Percentiles rank a stretch among this genome's conserved stretches.
Evolutionary conservation across 2,797 vertebrate species (phyloP).

Genomic region (Falco concolor): DNA sequence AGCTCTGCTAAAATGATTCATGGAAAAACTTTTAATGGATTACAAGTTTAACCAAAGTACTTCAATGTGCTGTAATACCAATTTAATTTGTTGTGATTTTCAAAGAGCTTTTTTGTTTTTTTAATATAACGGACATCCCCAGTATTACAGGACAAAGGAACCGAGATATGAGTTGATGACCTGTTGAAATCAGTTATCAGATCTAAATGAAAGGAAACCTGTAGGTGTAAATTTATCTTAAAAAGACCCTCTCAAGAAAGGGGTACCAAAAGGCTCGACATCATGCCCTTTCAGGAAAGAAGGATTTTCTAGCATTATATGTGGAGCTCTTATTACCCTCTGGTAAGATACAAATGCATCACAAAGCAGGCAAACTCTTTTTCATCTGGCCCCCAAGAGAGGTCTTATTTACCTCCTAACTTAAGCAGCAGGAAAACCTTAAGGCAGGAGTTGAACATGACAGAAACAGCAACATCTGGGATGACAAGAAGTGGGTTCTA

Average conservation of each 20-base stretch:
- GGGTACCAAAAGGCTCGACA: fast-evolving
- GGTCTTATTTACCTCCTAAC: neutral
- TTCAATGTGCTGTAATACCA: neutral
- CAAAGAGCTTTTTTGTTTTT: neutral
- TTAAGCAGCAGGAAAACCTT: neutral
- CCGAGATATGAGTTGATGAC: neutral
- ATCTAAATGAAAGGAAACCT: neutral
- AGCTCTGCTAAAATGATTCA: neutral
- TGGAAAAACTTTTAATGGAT: neutral
- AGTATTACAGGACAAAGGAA: neutral
- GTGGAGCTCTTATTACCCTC: neutral
- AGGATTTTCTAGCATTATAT: neutral
- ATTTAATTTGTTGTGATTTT: neutral
- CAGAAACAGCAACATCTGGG: neutral
- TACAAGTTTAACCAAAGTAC: neutral
- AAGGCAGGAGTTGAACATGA: neutral
- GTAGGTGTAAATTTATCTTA: neutral
- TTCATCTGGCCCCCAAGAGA: neutral
- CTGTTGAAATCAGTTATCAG: neutral
- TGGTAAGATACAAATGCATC: neutral
- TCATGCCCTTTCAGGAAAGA: neutral
- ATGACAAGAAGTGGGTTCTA: neutral
- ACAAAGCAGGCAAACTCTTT: neutral
- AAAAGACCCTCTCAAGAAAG: neutral
- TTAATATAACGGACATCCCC: neutral